Percentiles rank a stretch among this genome's conserved stretches.
phyloP scores from a whole-genome alignment of 2,888 invertebrate genomes.

The Ametastegia equiseti region DNA sequence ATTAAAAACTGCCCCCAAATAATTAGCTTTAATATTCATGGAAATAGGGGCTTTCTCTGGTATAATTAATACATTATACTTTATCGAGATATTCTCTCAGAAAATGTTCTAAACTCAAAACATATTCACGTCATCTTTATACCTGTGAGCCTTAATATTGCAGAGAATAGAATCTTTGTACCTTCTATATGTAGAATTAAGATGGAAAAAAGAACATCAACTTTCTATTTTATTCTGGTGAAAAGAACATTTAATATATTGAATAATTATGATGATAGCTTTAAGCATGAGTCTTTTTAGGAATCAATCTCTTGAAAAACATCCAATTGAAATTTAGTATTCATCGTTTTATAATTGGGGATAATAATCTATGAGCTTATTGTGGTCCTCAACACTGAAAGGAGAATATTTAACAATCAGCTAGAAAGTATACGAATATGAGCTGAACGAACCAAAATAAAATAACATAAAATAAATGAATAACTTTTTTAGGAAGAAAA shows the following conservation, averaged over 20 bases:
- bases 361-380: neutral
- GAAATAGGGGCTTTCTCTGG: neutral
- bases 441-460: neutral
- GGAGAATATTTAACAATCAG: neutral
- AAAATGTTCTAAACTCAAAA: slow-evolving; percentile 19
- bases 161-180: slow-evolving; percentile 2
- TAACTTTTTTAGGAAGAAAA: neutral
- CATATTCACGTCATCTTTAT: neutral
- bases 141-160: slow-evolving; percentile 15
- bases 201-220: neutral
- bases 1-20: neutral
- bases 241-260: neutral
- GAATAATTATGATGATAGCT: neutral
- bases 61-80: neutral
- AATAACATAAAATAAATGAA: neutral
- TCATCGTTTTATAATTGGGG: neutral
- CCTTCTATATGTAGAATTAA: neutral
- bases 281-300: neutral
- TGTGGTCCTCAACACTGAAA: neutral
- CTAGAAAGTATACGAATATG: neutral
- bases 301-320: neutral
- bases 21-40: neutral
- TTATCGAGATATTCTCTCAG: slow-evolving; percentile 8
- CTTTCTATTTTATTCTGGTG: slow-evolving; percentile 9
- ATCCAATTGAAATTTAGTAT: neutral